Evolutionary conservation across 2,797 vertebrate species (phyloP).

Genomic region (Arnoldichthys spilopterus): DNA sequence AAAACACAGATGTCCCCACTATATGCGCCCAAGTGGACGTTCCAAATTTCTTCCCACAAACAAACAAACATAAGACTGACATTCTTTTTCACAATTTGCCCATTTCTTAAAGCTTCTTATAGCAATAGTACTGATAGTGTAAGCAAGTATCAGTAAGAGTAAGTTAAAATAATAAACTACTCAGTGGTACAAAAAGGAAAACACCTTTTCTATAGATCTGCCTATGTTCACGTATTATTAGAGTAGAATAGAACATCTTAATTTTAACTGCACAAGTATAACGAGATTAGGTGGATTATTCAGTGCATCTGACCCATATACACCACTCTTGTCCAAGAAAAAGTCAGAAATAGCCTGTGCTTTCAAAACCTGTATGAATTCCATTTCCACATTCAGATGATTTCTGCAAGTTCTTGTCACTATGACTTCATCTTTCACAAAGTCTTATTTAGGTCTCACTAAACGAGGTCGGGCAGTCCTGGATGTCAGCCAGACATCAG

Average conservation of each 20-base stretch:
- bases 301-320: not conserved
- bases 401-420: constrained; percentile 13
- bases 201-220: not conserved
- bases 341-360: not conserved
- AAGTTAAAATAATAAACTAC: not conserved
- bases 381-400: constrained; percentile 2
- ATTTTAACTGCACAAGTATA: too few relatives aligned
- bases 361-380: not conserved
- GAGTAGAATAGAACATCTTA: too few relatives aligned
- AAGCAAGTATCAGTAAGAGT: not conserved
- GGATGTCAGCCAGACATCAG: constrained; percentile 11
- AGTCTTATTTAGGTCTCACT: constrained; percentile 1
- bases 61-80: not conserved
- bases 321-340: not conserved
- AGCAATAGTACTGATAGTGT: too few relatives aligned
- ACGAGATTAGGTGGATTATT: too few relatives aligned
- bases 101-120: not conserved
- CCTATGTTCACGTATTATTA: not conserved
- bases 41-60: not conserved
- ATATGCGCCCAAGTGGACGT: not conserved
- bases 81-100: not conserved
- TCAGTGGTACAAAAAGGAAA: not conserved
- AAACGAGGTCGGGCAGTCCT: constrained; percentile 13
- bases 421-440: constrained; percentile 14
- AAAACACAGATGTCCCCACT: not conserved